Conservation (phyloP, 2,113 vertebrate species). For the Pandion haliaetus region DNA sequence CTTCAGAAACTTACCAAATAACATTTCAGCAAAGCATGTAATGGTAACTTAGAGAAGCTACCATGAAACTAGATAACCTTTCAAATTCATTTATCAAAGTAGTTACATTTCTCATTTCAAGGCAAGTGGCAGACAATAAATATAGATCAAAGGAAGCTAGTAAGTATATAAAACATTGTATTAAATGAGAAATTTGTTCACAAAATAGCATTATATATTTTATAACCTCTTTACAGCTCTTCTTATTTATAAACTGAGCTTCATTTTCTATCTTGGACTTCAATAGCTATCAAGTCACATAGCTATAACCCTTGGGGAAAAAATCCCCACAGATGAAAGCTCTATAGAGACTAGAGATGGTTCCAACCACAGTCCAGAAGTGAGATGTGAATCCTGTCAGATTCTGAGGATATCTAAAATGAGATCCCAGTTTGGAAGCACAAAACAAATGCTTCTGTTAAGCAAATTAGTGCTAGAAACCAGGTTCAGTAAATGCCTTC, state of each 20-base stretch:
- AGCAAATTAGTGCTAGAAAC: neutral
- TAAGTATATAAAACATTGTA: neutral
- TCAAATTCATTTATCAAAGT: constrained; percentile 39
- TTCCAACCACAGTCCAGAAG: neutral
- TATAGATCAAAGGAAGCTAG: constrained; percentile 41
- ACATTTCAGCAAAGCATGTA: neutral
- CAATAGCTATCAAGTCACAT: neutral
- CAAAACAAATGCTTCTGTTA: neutral
- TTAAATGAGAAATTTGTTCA: neutral
- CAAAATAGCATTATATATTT: neutral
- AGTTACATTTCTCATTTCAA: constrained; percentile 42
- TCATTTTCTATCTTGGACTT: neutral
- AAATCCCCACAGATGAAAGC: neutral
- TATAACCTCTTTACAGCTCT: neutral
- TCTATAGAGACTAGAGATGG: neutral
- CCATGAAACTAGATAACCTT: constrained; percentile 32
- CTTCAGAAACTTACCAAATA: neutral
- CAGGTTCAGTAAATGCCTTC: neutral
- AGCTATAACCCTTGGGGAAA: neutral
- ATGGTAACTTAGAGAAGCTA: neutral
- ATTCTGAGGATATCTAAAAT: neutral
- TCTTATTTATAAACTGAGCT: neutral
- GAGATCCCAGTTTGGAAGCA: neutral
- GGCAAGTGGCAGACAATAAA: constrained; percentile 31
- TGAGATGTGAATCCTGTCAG: neutral